Base-by-base conservation (phyloP, 2,113 vertebrate genomes). In the Myotis lucifugus region DNA sequence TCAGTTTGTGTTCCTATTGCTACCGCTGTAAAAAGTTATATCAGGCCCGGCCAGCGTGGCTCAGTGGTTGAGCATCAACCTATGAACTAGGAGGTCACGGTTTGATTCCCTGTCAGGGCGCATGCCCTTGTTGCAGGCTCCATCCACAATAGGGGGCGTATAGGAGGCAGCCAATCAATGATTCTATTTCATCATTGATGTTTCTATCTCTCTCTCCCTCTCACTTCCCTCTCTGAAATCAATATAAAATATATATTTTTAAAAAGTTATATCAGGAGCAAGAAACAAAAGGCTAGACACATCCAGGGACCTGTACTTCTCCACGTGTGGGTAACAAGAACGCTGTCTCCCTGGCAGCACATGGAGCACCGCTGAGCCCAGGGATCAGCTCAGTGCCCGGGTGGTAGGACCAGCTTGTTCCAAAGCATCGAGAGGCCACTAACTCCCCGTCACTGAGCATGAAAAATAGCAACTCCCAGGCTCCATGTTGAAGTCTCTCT, bases 1-100 rank as follows among this genome's bases (percentile, higher is more conserved):
- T 70, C 79, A 95, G 54, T 96, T 97, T 94, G 77, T 94, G 69
- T 95, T 97, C 94, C 82, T 96, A 5, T 94, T 97, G 92, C 88
- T 90, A 1, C 83, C 11, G 83, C 90, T 76, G 92, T 86, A 95
- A 95, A n/a, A 67, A n/a, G 29, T 64, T 29, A 13, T 29, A 29
- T 23, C 8, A 23, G 56, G 21, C 21, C 56, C 8, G 1, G 21
- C 21, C 21, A 59, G 21, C 23, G 59, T 61, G 21, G 59, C 59
- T 61, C 59, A 61, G 59, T 25, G 23, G 59, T 61, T 27, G 59
- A 61, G 25, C 59, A 61, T 61, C 9, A 4, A 25, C 25, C 59
- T 27, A 5, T 61, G 59, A 61, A 11, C 59, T 25, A 61, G 59
- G 59, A 61, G 59, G 59, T 11, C 59, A 61, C 4, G 2, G 23